Base-by-base conservation (phyloP, 2,113 vertebrate genomes). In the Potamarius usumacintae region DNA sequence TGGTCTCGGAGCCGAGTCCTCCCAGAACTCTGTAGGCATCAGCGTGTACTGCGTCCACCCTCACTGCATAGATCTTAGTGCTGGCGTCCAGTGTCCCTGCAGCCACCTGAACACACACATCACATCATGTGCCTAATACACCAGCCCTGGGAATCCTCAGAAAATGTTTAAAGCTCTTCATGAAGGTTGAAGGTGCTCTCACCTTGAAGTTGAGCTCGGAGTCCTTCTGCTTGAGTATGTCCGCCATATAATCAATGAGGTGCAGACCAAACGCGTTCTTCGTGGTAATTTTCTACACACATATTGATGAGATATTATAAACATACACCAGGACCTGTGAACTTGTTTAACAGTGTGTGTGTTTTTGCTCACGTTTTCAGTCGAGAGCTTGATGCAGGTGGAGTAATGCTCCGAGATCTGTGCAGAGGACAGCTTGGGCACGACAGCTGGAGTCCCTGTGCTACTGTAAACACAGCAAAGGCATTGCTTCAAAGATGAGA, bases 231-330 rank as follows among this genome's bases (percentile, higher is more conserved):
- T 97, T 97, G 85, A 99, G 95, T 88, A 99, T 97, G 20, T 99
- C 96, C 0, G 95, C 92, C 96, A 99, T 97, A 67, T 98, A 99
- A 93, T 99, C 97, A 72, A 99, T 99, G 86, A 99, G 93, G 91
- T 99, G 97, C 27, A 99, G 94, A 58, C 96, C 97, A 87, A 99
- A 99, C 7, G 96, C 98, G 78, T 99, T 99, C 93, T 98, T 99
- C 0, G 96, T 97, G 83, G 97, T 99, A 88, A 99, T 99, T 99
- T 98, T 99, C 98, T 99, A 89, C 7, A 12, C 57, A 85, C 63
- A 79, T 4, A n/a, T 1, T 48, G 12, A 86, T 1, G 57, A 18
- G 3, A n/a, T 7, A 7, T 15, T 4, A 71, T 25, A 0, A 6
- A 53, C 7, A n/a, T 27, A 60, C 57, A 62, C 3, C 7, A 55